Evolutionary conservation across 2,113 vertebrate genomes (phyloP), one percentile per base, ranked within the genome.

Genomic region (Ranitomeya variabilis): DNA sequence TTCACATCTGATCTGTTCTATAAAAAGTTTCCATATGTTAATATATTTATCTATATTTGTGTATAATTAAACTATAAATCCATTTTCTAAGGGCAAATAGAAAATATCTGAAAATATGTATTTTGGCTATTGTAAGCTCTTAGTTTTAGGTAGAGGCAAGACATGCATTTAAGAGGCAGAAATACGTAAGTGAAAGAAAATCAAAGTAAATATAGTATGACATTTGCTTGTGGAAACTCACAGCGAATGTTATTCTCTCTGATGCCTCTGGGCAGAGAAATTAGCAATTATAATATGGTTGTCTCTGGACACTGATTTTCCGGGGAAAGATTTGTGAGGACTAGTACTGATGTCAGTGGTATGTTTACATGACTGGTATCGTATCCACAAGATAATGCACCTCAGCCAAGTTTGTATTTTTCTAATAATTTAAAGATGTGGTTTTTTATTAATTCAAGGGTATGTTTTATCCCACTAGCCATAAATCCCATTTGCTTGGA

Each of bases 271-370:
- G 76, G 67, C 80, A 57, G 59, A 55, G 80, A 88, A 88, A 88
- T 88, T 88, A 88, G 87, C 87, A 88, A 88, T 83, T 88, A 76
- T 88, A 83, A 88, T 88, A 52, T n/a, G 12, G 52, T 83, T 83
- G 55, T 89, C 82, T 89, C 59, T 18, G 45, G 82, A 85, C 87
- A 85, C 71, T 79, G 82, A 89, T 78, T 89, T 85, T 83, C 71
- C 45, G 59, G 45, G 60, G 76, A 37, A 69, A 52, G 60, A 59
- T 79, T 67, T 79, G 73, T 69, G 60, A 67, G 52, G 37, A 84
- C 60, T 59, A n/a, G 59, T 64, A 67, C 59, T 67, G 26, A 89
- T 89, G 80, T 64, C 87, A 77, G 16, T 16, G 74, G 55, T 55
- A 83, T 83, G 59, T 78, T 77, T 83, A 66, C 83, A 84, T 31